Evolutionary conservation across 2,113 vertebrate species (phyloP).

Genomic region (Entelurus aequoreus): DNA sequence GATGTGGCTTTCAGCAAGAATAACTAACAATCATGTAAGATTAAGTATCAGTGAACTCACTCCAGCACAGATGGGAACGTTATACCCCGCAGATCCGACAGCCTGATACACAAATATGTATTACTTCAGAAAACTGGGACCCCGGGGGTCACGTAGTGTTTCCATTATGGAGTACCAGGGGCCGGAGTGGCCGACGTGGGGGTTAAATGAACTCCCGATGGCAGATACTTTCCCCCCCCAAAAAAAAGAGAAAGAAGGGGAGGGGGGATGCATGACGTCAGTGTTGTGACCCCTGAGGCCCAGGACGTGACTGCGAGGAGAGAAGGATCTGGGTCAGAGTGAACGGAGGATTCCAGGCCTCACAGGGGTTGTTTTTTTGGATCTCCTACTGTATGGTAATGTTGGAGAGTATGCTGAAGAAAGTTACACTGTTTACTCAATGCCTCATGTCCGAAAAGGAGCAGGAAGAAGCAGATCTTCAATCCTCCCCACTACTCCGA

Average conservation of each 20-base stretch:
- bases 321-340: conserved; percentile 23
- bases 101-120: conserved; percentile 30
- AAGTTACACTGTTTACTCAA: no score
- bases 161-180: conserved; percentile 25
- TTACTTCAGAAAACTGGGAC: conserved; percentile 32
- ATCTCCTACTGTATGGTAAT: conserved; percentile 30
- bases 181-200: conserved; percentile 15
- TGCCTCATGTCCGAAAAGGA: no score
- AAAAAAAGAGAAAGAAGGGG: neutral
- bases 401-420: no score
- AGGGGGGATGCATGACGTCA: conserved; percentile 57
- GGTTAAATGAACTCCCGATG: conserved; percentile 46
- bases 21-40: conserved; percentile 34
- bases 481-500: no score
- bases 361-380: conserved; percentile 47
- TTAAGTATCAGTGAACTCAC: conserved; percentile 19
- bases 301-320: conserved; percentile 44
- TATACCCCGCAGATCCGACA: conserved; percentile 20
- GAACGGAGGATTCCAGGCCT: conserved; percentile 41
- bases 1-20: conserved; percentile 19
- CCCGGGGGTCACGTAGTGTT: conserved; percentile 25
- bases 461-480: no score
- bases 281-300: conserved; percentile 38
- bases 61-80: conserved; percentile 29
- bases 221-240: conserved; percentile 13